These are phyloP conservation scores for Megastigmus dorsalis DNA, from an alignment of 2,888 invertebrate genomes.

Conservation along the genomic window DNA sequence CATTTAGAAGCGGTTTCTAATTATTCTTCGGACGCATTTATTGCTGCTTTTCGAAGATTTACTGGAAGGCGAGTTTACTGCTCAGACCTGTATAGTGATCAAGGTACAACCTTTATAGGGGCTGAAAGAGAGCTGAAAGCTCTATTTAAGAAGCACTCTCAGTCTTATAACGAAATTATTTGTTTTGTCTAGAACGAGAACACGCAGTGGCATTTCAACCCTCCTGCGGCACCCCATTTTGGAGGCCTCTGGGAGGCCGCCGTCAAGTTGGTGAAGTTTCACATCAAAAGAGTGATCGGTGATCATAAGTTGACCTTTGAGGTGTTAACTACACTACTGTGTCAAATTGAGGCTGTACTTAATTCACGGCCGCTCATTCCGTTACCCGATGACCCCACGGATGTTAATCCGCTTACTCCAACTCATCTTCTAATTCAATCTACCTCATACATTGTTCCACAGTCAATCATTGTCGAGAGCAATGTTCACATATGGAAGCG, in stretches of 20 bases:
- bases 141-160: background rate
- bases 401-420: background rate
- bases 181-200: background rate
- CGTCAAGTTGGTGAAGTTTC: constrained; percentile 4
- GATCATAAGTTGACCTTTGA: background rate
- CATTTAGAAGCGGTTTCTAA: background rate
- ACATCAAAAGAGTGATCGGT: constrained; percentile 10
- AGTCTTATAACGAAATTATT: background rate
- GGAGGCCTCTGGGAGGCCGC: no score
- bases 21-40: background rate
- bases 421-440: constrained; percentile 2
- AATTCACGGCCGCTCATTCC: constrained; percentile 19
- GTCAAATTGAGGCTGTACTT: background rate
- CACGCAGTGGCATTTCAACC: constrained; percentile 8
- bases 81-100: no score
- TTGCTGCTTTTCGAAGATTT: background rate
- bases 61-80: background rate
- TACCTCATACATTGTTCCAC: background rate
- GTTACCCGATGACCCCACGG: background rate
- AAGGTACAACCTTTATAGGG: background rate
- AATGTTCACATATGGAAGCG: background rate
- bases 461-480: background rate
- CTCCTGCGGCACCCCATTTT: constrained; percentile 21
- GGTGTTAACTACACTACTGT: constrained; percentile 12
- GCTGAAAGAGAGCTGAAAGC: background rate